Evolutionary conservation across 1,140 invertebrate species (phyloP), one percentile per base, ranked within the genome.

Genomic region (Philotrypesis tridentata): DNA sequence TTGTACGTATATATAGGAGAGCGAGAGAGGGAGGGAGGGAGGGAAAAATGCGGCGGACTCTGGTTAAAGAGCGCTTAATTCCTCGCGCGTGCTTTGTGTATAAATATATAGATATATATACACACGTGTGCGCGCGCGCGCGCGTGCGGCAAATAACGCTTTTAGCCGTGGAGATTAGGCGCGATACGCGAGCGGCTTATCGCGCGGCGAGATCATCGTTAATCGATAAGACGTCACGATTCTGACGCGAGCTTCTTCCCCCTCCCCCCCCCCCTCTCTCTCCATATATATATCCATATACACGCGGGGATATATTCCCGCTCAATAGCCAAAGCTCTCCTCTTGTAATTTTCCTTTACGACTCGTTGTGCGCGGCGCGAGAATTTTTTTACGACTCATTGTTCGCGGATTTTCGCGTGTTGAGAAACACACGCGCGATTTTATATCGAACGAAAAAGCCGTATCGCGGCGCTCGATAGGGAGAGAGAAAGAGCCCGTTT

Each of bases 291-390:
- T 37, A 37, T 9, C 33, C 27, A 17, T 65, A 7, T 68, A 23
- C 27, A 12, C 37, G 1, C 63, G n/a, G 43, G 17, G 31, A 21
- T 6, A 31, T 0, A 63, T 23, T 61, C 55, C 21, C 12, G 55
- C n/a, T 33, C 9, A 37, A 5, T 5, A 5, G 9, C 14, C 21
- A 21, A 68, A 37, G 68, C 31, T 40, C 60, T 80, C 33, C 60
- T 80, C 33, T 72, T 73, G 68, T 63, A 72, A 80, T 72, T 80
- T 80, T 79, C 65, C 76, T 80, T 80, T 73, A 61, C 33, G 29
- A 43, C 48, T 33, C 67, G n/a, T 55, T 61, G n/a, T 61, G 60
- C n/a, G 21, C 60, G 60, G 5, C 5, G 60, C 61, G 23, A 5
- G 23, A 9, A n/a, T 25, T 79, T 60, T 29, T 68, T 43, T 77